Base-by-base conservation (phyloP, 2,797 vertebrate genomes). In the Iguana delicatissima region DNA sequence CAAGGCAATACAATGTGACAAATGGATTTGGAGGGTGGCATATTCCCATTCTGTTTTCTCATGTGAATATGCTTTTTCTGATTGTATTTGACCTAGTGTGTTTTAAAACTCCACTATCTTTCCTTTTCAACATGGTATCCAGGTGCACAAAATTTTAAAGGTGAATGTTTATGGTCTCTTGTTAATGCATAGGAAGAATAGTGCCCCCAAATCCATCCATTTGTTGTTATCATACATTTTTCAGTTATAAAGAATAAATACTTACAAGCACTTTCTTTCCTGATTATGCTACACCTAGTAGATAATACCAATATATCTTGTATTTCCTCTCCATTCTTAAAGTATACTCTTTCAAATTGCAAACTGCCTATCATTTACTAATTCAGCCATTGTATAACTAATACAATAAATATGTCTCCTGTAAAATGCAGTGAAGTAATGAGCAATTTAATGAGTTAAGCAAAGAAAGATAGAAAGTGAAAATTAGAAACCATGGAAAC, bases 401-500 rank as follows among this genome's bases (percentile, higher is more conserved):
- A 96, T 95, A 96, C 95, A 96, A 96, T 96, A 96, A 96, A 96
- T 96, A 96, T 96, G 96, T 96, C 95, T 96, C 93, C 96, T 96
- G 96, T 96, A 96, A 96, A 96, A 94, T 95, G 96, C 94, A 96
- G 92, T 95, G 95, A 95, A 96, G 96, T 96, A 96, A 96, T 95
- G 96, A 96, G 88, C 94, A 96, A 96, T 96, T 96, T 96, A 96
- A 96, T 96, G 96, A 96, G 95, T 96, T 95, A 96, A 96, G 96
- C 94, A 95, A 96, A 96, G 95, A 96, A 96, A 96, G 96, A 96
- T 95, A 96, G 96, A 96, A 96, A 96, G 95, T 96, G 95, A 96
- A 96, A 96, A 96, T 96, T 96, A 96, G 96, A 96, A 96, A 96
- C 96, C 96, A 96, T 97, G 96, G 96, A 96, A 96, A 97, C 96